A percentile compares a stretch with the other conserved stretches of the same genome.
Evolutionary conservation across 2,113 vertebrate genomes (phyloP).

Genomic region (Mesocricetus auratus): DNA sequence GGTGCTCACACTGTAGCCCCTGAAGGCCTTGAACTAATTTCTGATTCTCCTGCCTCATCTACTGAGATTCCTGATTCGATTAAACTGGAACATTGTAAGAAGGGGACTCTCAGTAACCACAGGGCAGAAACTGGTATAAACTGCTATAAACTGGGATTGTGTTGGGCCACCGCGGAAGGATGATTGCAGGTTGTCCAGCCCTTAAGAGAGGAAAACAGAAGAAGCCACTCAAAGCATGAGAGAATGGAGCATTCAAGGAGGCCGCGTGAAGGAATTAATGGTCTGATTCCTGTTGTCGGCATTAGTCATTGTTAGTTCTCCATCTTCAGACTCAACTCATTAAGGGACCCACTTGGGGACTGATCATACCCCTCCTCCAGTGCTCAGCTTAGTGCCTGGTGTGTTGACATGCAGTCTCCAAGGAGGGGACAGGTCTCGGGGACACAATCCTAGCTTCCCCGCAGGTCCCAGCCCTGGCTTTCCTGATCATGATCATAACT

Average conservation of each 20-base stretch:
- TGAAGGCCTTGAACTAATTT: not conserved
- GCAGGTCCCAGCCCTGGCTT: not conserved
- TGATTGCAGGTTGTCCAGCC: not conserved
- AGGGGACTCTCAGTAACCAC: not conserved
- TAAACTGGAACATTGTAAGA: not conserved
- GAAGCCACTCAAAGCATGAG: not conserved
- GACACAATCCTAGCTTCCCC: conserved; percentile 7
- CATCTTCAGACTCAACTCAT: not conserved
- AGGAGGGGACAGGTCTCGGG: not conserved
- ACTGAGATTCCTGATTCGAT: too few species aligned
- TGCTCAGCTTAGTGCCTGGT: not conserved
- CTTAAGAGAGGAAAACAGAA: not conserved
- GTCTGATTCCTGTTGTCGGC: not conserved
- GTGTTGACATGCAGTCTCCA: not conserved
- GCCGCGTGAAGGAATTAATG: not conserved
- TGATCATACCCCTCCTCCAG: not conserved
- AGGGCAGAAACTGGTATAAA: not conserved
- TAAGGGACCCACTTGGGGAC: not conserved
- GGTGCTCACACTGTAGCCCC: not conserved
- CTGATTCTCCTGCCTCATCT: not conserved
- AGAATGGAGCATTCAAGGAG: not conserved
- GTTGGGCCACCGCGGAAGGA: not conserved
- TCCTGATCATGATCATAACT: conserved; percentile 50
- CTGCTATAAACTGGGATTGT: not conserved
- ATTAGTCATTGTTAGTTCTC: rapidly evolving